Evolutionary conservation across 1,140 invertebrate species (phyloP), one percentile per base, ranked within the genome.

Genomic region (Bradysia coprophila): DNA sequence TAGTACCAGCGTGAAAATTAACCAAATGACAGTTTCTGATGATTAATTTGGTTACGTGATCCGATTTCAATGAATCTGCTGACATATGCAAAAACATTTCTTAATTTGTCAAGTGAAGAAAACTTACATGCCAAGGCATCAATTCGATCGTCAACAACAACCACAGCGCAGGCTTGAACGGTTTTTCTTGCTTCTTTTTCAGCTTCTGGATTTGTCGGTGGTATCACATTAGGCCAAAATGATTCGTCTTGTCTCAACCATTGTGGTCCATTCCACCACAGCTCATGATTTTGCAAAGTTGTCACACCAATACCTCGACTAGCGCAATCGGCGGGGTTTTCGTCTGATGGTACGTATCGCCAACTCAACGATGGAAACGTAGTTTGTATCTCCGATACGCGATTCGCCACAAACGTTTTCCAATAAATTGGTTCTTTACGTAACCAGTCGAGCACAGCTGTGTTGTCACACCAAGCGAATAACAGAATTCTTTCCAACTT

Each of bases 361-460:
- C 53, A 57, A 2, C 48, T 15, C 22, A 33, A 19, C 0, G 40
- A 8, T 2, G 40, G 28, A 18, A 53, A 45, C 1, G 45, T 10
- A 21, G 48, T 28, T 33, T 54, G 51, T 9, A 62, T 57, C 43
- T 56, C 50, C 2, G 44, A 36, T 0, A 59, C 51, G 18, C 61
- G 44, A 38, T 61, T 56, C 9, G 52, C 51, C 0, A 64, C 52
- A 42, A 60, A 64, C 11, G 40, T 49, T 33, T 56, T 52, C 52
- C 53, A 57, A 28, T 37, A 43, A 20, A 23, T 46, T 16, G 48
- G 38, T 1, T 45, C 43, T 13, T 42, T 51, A 32, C 51, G 45
- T 8, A 62, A 34, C 57, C 57, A 61, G 3, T 49, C 49, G 4
- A 61, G 43, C 0, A 49, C 47, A 1, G 56, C 49, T 22, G 51